Evolutionary conservation across 2,797 vertebrate species (phyloP).

Genomic region (Eulemur mongoz): DNA sequence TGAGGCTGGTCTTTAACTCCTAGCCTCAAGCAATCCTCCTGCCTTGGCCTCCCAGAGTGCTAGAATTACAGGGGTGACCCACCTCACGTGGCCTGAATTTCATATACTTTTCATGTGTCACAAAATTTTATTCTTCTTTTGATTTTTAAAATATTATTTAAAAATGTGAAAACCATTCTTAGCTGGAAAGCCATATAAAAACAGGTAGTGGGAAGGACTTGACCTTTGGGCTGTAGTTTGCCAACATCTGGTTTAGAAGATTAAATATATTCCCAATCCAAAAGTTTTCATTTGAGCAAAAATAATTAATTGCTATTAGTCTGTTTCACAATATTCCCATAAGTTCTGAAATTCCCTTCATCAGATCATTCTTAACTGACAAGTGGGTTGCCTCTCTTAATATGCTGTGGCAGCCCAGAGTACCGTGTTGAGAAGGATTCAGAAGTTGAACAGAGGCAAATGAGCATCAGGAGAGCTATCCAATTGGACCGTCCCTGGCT

Average conservation of each 20-base stretch:
- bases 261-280: background rate
- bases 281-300: slow-evolving; percentile 38
- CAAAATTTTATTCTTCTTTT: background rate
- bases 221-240: background rate
- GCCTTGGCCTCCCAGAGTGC: background rate
- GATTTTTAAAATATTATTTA: background rate
- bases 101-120: background rate
- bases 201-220: background rate
- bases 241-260: background rate
- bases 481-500: background rate
- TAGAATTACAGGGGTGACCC: background rate
- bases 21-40: background rate
- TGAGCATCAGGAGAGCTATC: background rate
- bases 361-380: background rate
- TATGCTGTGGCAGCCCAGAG: background rate
- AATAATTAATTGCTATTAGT: background rate
- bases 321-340: background rate
- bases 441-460: background rate
- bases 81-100: background rate
- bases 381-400: background rate
- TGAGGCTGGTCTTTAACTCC: background rate
- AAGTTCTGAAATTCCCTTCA: background rate
- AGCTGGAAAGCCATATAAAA: background rate
- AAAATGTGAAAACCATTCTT: slow-evolving; percentile 4
- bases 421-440: background rate